Evolutionary conservation across 2,888 invertebrate species (phyloP).

Genomic region (Trisateles emortualis): DNA sequence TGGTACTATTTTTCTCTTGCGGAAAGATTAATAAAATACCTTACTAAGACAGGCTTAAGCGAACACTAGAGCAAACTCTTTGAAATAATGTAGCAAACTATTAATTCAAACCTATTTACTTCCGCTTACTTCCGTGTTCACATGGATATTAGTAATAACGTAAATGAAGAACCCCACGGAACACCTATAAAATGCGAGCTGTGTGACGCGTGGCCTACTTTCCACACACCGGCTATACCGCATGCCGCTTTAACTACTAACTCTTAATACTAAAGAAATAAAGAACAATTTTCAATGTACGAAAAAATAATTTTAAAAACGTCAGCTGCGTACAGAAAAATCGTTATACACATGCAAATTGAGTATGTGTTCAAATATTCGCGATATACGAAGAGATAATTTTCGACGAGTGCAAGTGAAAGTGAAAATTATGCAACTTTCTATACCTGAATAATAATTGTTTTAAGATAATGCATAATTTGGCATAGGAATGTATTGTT

Average conservation of each 20-base stretch:
- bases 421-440: conserved; percentile 85
- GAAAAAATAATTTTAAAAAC: conserved; percentile 48
- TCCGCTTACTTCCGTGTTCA: conserved; percentile 41
- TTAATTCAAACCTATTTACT: conserved; percentile 25
- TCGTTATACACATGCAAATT: conserved; percentile 72
- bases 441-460: conserved; percentile 62
- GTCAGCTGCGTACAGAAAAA: conserved; percentile 64
- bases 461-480: conserved; percentile 52
- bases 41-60: too few relatives aligned
- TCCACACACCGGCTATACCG: conserved; percentile 75
- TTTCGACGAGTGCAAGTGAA: conserved; percentile 73
- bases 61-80: neutral
- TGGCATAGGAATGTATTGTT: conserved; percentile 15
- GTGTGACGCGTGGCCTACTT: conserved; percentile 84
- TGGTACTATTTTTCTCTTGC: too few relatives aligned
- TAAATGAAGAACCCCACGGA: conserved; percentile 73
- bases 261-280: conserved; percentile 61
- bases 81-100: conserved; percentile 6
- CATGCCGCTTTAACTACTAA: conserved; percentile 66
- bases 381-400: conserved; percentile 74
- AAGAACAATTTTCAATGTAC: conserved; percentile 59
- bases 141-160: conserved; percentile 50
- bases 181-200: conserved; percentile 80
- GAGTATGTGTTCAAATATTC: conserved; percentile 67
- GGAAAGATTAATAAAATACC: too few relatives aligned